These are phyloP conservation scores for Chaetorhynchus papuensis DNA, from an alignment of 2,113 vertebrate genomes.

Conservation along the genomic window DNA sequence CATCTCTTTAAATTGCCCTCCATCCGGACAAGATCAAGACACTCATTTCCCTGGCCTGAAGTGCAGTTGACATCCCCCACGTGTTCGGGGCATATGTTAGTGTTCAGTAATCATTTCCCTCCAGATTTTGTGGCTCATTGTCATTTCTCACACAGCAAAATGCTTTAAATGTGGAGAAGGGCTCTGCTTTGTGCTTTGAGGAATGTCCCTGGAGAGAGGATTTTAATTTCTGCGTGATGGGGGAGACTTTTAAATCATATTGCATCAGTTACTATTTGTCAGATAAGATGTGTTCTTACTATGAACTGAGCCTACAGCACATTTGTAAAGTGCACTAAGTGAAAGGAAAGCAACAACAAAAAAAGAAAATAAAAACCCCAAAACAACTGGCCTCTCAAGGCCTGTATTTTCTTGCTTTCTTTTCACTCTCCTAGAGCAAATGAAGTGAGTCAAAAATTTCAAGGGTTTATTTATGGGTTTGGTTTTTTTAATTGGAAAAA, in stretches of 20 bases:
- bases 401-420: background rate
- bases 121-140: constrained; percentile 15
- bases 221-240: constrained; percentile 3
- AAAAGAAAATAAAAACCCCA: background rate
- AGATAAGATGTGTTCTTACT: background rate
- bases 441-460: background rate
- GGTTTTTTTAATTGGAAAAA: background rate
- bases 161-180: constrained; percentile 10
- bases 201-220: background rate
- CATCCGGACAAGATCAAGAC: background rate
- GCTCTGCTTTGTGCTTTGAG: constrained; percentile 2
- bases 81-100: background rate
- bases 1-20: background rate
- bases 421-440: background rate
- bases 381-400: background rate
- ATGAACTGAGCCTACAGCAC: background rate
- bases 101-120: background rate
- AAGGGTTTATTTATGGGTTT: background rate
- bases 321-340: background rate
- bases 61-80: background rate
- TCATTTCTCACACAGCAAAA: constrained; percentile 35
- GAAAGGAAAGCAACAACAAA: background rate
- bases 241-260: background rate
- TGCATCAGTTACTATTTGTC: background rate
- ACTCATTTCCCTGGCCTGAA: background rate